Evolutionary conservation across 2,888 invertebrate species (phyloP).

Genomic region (Schizotus pectinicornis): DNA sequence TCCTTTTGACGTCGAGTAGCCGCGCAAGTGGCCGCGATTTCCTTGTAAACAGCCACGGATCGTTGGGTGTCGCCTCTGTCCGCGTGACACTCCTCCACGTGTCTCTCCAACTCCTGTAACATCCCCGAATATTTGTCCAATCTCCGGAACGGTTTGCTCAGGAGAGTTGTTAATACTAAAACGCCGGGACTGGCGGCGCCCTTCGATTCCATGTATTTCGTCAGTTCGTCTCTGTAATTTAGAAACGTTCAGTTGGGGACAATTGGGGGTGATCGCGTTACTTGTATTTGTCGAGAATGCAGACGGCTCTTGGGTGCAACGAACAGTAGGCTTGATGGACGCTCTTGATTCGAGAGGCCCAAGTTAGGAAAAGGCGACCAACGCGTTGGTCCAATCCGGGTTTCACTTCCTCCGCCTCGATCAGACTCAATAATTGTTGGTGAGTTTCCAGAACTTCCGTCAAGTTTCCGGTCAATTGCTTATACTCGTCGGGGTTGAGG

Average conservation of each 20-base stretch:
- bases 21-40: conserved; percentile 89
- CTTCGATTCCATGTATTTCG: conserved; percentile 86
- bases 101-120: conserved; percentile 93
- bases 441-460: conserved; percentile 86
- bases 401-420: conserved; percentile 80
- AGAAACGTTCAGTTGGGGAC: too few relatives aligned
- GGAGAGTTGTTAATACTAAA: conserved; percentile 86
- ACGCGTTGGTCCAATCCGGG: conserved; percentile 80
- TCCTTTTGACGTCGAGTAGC: conserved; percentile 92
- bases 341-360: conserved; percentile 80
- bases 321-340: conserved; percentile 90
- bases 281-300: conserved; percentile 92
- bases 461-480: conserved; percentile 86
- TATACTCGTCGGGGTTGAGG: conserved; percentile 83
- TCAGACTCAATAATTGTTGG: conserved; percentile 75
- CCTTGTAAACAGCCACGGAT: conserved; percentile 92
- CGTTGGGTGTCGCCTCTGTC: conserved; percentile 97
- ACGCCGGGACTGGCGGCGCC: conserved; percentile 87
- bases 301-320: conserved; percentile 93
- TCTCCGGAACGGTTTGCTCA: conserved; percentile 94
- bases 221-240: conserved; percentile 71
- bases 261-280: too few relatives aligned
- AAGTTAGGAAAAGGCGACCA: conserved; percentile 88
- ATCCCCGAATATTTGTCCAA: conserved; percentile 94
- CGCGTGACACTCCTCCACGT: conserved; percentile 93